A percentile compares a stretch with the other conserved stretches of the same genome.
phyloP scores from a whole-genome alignment of 2,888 invertebrate species.

The Synergus umbraculus region DNA sequence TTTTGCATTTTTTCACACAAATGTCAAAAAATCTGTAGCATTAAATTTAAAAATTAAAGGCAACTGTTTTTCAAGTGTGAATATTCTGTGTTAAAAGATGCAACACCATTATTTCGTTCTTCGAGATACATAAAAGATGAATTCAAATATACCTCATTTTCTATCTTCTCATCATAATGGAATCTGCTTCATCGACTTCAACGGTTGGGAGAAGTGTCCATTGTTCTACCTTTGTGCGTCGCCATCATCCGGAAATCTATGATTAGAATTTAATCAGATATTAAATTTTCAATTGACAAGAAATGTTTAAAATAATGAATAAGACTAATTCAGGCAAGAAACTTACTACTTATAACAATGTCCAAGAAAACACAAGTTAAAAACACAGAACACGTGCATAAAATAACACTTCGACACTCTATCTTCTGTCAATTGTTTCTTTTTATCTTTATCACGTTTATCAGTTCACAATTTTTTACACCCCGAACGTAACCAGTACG shows the following conservation, averaged over 20 bases:
- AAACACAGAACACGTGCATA: slow-evolving; percentile 13
- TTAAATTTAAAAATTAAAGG: neutral
- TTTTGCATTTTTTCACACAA: neutral
- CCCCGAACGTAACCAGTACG: neutral
- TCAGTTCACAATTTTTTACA: neutral
- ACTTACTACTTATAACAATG: slow-evolving; percentile 8
- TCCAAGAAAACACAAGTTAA: neutral
- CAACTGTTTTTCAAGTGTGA: neutral
- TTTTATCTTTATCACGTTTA: no score
- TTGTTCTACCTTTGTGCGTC: slow-evolving; percentile 12
- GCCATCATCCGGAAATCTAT: neutral
- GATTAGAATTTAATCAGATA: neutral
- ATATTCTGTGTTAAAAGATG: neutral
- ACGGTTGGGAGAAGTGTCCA: slow-evolving; percentile 18
- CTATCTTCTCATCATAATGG: slow-evolving; percentile 18
- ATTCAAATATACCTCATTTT: neutral
- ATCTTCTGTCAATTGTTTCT: neutral
- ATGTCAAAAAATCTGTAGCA: neutral
- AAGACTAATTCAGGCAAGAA: neutral
- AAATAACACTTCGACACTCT: neutral
- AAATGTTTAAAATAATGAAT: neutral
- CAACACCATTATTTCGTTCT: neutral
- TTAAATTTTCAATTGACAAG: neutral
- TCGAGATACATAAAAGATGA: neutral
- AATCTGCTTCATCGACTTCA: slow-evolving; percentile 16